Conservation (phyloP, 2,797 vertebrate genomes). For the Sebastes vulpes region DNA sequence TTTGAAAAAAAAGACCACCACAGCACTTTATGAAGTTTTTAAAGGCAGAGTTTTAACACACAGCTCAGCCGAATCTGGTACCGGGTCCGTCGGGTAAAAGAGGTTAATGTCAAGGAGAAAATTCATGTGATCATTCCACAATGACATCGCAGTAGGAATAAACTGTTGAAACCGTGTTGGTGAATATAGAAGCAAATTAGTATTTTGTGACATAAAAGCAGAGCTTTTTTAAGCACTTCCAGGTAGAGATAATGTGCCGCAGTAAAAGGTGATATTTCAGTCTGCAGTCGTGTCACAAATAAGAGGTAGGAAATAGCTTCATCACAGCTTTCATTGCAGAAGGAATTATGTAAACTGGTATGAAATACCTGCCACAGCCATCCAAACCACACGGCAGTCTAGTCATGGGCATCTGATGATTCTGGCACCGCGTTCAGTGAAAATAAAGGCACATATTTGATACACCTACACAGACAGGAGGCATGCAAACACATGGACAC, state of each 20-base stretch:
- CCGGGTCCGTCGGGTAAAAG: no score
- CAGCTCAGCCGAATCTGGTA: no score
- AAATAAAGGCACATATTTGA: constrained; percentile 1
- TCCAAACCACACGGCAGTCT: constrained; percentile 10
- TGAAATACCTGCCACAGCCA: constrained; percentile 19
- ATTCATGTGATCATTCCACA: constrained; percentile 11
- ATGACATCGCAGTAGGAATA: background rate
- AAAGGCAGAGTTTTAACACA: no score
- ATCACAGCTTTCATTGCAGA: constrained; percentile 8
- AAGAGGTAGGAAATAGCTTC: constrained; percentile 19
- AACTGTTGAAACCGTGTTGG: constrained; percentile 8
- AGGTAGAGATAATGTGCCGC: background rate
- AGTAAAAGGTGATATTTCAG: constrained; percentile 19
- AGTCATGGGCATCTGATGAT: constrained; percentile 14
- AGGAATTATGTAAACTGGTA: constrained; percentile 30
- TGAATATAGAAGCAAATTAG: constrained; percentile 15
- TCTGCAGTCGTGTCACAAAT: constrained; percentile 8
- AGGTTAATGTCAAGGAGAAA: background rate
- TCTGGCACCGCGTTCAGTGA: background rate
- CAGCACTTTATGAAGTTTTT: no score
- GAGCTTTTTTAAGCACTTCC: constrained; percentile 4
- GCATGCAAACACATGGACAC: background rate
- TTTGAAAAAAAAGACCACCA: no score
- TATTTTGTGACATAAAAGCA: constrained; percentile 5
- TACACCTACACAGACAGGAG: constrained; percentile 20